phyloP scores from a whole-genome alignment of 2,797 vertebrate species.

The Macropus fuliginosus region DNA sequence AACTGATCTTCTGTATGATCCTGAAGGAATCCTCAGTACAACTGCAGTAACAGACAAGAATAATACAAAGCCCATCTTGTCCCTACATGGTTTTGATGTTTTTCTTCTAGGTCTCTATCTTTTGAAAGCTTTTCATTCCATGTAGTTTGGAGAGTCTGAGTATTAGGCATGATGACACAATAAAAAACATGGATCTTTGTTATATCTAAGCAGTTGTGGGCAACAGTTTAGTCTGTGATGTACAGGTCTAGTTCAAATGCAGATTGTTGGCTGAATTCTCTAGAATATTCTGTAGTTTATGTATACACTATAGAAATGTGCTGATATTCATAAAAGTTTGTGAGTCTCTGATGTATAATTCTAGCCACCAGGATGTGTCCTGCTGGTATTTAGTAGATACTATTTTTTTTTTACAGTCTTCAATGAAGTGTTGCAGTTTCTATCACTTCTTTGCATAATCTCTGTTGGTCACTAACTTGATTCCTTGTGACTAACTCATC shows the following conservation, averaged over 20 bases:
- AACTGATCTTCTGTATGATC: not conserved
- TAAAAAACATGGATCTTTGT: not conserved
- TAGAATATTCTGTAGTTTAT: not conserved
- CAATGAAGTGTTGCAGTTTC: not conserved
- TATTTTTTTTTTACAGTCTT: not conserved
- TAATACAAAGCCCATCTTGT: not conserved
- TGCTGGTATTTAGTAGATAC: not conserved
- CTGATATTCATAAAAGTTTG: not conserved
- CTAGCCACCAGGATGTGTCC: not conserved
- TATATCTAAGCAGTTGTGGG: not conserved
- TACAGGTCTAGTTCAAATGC: not conserved
- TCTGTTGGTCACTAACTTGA: not conserved
- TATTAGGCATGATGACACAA: not conserved
- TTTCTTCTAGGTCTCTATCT: not conserved
- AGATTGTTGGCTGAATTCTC: not conserved
- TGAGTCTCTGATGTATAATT: not conserved
- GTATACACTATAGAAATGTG: not conserved
- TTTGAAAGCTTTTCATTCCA: not conserved
- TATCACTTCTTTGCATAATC: not conserved
- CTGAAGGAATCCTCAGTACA: not conserved
- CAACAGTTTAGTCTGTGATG: not conserved
- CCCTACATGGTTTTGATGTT: not conserved
- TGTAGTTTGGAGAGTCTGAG: not conserved
- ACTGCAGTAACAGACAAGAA: not conserved
- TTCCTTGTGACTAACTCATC: not conserved